phyloP scores from a whole-genome alignment of 2,113 vertebrate genomes.

The Amazona vittata region DNA sequence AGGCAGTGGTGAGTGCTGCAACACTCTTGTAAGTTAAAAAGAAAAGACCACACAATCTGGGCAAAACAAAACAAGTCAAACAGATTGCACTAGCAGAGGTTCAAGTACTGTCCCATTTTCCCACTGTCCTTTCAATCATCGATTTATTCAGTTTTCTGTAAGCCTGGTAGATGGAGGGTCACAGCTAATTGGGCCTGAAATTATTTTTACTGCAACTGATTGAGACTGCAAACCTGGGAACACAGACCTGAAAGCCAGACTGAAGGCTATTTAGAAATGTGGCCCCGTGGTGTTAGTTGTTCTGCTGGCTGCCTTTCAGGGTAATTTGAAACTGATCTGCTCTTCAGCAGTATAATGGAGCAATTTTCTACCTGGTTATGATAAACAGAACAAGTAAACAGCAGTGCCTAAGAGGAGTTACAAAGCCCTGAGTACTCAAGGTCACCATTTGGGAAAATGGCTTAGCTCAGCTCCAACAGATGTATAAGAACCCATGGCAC shows the following conservation, averaged over 20 bases:
- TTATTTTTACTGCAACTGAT: conserved; percentile 29
- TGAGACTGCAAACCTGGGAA: conserved; percentile 10
- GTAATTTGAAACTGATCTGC: conserved; percentile 12
- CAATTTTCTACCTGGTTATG: conserved; percentile 50
- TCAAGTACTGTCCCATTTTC: not conserved
- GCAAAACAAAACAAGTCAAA: not conserved
- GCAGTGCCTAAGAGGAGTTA: not conserved
- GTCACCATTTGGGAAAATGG: not conserved
- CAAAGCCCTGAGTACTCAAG: conserved; percentile 1
- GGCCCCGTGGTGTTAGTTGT: not conserved
- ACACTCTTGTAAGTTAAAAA: not conserved
- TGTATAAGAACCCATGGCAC: not conserved
- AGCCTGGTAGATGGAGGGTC: not conserved
- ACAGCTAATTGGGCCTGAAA: conserved; percentile 45
- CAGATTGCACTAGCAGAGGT: not conserved
- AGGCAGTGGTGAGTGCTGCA: not conserved
- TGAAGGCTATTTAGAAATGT: not conserved
- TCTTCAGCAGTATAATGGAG: conserved; percentile 19
- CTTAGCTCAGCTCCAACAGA: not conserved
- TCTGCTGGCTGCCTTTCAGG: conserved; percentile 43
- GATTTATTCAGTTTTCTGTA: not conserved
- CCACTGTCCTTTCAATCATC: not conserved
- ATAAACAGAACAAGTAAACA: conserved; percentile 53
- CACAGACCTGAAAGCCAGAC: not conserved
- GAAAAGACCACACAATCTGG: not conserved